phyloP scores from a whole-genome alignment of 1,140 invertebrate genomes.

The Temnothorax nylanderi region DNA sequence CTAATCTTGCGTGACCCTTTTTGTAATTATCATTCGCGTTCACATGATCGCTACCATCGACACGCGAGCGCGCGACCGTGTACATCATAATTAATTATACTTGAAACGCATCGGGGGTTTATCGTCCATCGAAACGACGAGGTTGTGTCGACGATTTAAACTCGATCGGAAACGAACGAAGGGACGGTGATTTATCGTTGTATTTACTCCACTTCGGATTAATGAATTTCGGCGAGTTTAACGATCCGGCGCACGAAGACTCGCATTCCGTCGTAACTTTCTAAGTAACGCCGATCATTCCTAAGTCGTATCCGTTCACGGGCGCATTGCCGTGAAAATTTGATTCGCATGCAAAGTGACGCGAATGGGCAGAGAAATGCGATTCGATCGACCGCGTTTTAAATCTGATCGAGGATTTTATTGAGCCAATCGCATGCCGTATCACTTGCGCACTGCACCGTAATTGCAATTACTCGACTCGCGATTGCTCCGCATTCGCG shows the following conservation, averaged over 20 bases:
- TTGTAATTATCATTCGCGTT: slow-evolving; percentile 36
- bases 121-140: slow-evolving; percentile 15
- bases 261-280: neutral
- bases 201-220: neutral
- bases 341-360: neutral
- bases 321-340: neutral
- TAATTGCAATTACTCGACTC: slow-evolving; percentile 60
- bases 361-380: neutral
- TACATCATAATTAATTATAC: slow-evolving; percentile 53
- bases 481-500: slow-evolving; percentile 58
- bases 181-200: slow-evolving; percentile 46
- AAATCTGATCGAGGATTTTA: slow-evolving; percentile 8
- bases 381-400: neutral
- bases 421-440: neutral
- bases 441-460: slow-evolving; percentile 62
- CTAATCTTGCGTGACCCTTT: slow-evolving; percentile 53
- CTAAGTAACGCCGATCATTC: neutral
- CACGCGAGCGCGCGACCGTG: slow-evolving; percentile 4
- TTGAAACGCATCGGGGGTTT: slow-evolving; percentile 4
- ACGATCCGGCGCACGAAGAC: slow-evolving; percentile 1
- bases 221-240: slow-evolving; percentile 19
- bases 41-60: slow-evolving; percentile 40
- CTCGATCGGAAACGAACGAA: slow-evolving; percentile 7
- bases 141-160: slow-evolving; percentile 20
- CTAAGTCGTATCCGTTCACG: neutral